Evolutionary conservation across 1,140 invertebrate genomes (phyloP).

Genomic region (Pantala flavescens): DNA sequence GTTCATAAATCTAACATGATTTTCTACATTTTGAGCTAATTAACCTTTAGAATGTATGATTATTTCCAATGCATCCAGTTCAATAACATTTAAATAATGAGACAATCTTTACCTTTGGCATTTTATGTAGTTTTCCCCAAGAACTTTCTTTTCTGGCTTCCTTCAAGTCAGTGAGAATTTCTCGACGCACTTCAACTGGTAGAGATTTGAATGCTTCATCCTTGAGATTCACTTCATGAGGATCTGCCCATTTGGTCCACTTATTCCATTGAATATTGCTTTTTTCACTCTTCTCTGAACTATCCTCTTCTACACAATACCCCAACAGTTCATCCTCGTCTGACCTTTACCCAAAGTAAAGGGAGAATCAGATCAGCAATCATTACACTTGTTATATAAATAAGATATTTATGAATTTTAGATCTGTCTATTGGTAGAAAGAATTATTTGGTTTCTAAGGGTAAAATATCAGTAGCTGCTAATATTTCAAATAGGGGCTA

Average conservation of each 20-base stretch:
- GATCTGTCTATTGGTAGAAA: no score
- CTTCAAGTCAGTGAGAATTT: constrained; percentile 83
- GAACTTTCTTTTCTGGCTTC: constrained; percentile 83
- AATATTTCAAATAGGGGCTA: no score
- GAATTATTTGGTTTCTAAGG: no score
- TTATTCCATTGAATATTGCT: background rate
- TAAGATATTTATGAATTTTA: no score
- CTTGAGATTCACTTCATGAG: constrained; percentile 69
- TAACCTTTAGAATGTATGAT: background rate
- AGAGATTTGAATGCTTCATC: constrained; percentile 67
- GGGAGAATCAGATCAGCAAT: no score
- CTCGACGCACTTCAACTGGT: constrained; percentile 80
- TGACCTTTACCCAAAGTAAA: background rate
- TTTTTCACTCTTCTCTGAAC: background rate
- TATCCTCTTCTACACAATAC: background rate
- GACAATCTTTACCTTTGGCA: constrained; percentile 56
- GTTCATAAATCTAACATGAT: background rate
- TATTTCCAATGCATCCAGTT: background rate
- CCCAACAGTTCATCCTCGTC: background rate
- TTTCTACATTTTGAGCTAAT: background rate
- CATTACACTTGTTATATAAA: no score
- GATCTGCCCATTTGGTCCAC: constrained; percentile 38
- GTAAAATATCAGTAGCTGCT: no score
- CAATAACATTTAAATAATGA: background rate
- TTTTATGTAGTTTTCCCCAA: constrained; percentile 70